Evolutionary conservation across 1,140 invertebrate genomes (phyloP).

Genomic region (Lepidurus apus): DNA sequence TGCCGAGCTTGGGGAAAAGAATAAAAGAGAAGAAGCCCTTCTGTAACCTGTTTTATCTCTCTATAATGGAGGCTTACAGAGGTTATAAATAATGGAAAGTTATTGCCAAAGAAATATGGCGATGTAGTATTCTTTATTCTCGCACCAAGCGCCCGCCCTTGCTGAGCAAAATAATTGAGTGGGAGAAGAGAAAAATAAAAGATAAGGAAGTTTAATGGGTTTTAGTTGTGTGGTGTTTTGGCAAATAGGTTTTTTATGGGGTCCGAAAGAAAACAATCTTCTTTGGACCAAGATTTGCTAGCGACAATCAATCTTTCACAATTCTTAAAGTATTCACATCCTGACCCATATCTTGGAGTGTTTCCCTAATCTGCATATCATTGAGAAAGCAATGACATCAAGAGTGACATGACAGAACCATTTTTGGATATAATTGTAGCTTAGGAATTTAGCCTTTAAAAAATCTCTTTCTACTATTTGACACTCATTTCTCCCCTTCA

Average conservation of each 20-base stretch:
- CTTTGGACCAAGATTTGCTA: constrained; percentile 21
- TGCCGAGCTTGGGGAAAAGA: too few species aligned
- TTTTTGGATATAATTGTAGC: not conserved
- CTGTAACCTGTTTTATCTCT: too few species aligned
- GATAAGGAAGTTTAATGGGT: not conserved
- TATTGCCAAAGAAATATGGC: too few species aligned
- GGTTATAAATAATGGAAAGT: too few species aligned
- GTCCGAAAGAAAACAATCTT: constrained; percentile 1
- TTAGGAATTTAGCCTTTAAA: not conserved
- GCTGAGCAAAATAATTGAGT: not conserved
- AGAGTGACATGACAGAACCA: not conserved
- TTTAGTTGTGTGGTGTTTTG: not conserved
- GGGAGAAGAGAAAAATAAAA: not conserved
- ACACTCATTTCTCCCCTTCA: not conserved
- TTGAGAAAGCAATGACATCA: not conserved
- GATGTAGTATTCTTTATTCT: too few species aligned
- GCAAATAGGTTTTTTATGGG: not conserved
- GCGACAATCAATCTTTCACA: not conserved
- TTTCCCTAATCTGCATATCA: not conserved
- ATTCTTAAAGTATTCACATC: not conserved
- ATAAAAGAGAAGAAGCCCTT: too few species aligned
- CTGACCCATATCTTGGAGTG: not conserved
- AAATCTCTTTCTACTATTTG: not conserved
- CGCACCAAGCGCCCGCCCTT: not conserved
- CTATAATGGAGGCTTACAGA: too few species aligned